These are phyloP conservation scores for Tokudaia muenninki DNA, from an alignment of 2,797 vertebrate species.

Conservation along the genomic window DNA sequence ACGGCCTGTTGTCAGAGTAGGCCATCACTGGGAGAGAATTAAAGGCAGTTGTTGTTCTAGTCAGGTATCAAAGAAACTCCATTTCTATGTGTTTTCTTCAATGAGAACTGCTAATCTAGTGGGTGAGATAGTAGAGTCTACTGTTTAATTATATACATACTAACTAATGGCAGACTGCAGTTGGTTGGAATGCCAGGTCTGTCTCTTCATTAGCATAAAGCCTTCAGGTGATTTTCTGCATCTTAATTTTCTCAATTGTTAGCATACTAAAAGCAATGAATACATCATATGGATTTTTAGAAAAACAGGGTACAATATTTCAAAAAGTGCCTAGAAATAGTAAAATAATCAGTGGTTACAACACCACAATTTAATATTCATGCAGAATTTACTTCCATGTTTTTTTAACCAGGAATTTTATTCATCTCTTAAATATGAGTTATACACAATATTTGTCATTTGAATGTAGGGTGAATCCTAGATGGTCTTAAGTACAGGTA, in stretches of 20 bases:
- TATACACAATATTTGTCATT: background rate
- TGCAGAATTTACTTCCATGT: background rate
- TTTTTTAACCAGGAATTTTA: constrained; percentile 32
- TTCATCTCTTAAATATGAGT: background rate
- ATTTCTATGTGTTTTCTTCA: background rate
- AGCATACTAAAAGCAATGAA: background rate
- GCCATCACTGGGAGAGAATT: background rate
- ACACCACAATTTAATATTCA: background rate
- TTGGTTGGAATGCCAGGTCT: background rate
- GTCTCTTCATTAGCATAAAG: background rate
- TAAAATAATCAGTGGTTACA: background rate
- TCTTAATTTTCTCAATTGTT: constrained; percentile 29
- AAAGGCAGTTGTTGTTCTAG: constrained; percentile 11
- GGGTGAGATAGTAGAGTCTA: background rate
- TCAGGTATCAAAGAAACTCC: background rate
- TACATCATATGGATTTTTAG: constrained; percentile 23
- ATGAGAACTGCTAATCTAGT: background rate
- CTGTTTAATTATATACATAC: background rate
- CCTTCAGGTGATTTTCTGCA: background rate
- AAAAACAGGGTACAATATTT: constrained; percentile 3
- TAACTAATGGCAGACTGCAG: background rate
- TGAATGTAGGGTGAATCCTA: background rate
- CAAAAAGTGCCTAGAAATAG: background rate
- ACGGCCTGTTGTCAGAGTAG: background rate
- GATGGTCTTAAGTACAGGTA: constrained; percentile 42